Evolutionary conservation across 2,888 invertebrate species (phyloP), one percentile per base, ranked within the genome.

Genomic region (Diarsia dahlii): DNA sequence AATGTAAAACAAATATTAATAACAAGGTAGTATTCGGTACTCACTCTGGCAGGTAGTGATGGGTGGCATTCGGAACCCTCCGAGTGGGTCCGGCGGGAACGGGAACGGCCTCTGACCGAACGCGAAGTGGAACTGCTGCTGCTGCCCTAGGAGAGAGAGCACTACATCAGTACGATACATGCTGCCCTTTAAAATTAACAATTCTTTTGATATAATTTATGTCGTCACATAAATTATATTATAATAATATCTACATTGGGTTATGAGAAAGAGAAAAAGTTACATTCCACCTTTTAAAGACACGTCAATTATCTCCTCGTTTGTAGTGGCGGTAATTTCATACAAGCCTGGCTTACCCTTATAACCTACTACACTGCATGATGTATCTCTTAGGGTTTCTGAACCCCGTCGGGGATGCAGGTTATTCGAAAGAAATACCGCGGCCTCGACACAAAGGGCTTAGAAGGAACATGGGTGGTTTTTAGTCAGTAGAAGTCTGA

Each of bases 61-160:
- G 87, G 98, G 98, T 82, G 98, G 98, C 98, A 98, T 98, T 80
- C 98, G 97, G 95, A 98, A 99, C 85, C 98, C 98, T 65, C 98
- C 98, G 67, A 99, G 97, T 60, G 98, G 98, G 95, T 98, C 98
- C 76, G 98, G 98, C 87, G 98, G 98, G 91, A 99, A 98, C 78
- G 98, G 98, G 94, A 98, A 98, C 73, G 98, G 98, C 84, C 98
- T 97, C 94, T 98, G 98, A 62, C 98, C 98, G 89, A 98, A 98
- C 91, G 98, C 98, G 96, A 99, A 99, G 97, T 99, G 99, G 96
- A 99, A 99, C 97, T 99, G 99, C 96, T 99, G 99, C 97, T 99
- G 99, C 96, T 98, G 98, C 97, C 99, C 99, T 99, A 98, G 97
- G 97, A 98, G 98, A 96, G 98, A 98, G 96, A 98, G 97, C 98